Evolutionary conservation across 2,888 invertebrate genomes (phyloP).

Genomic region (Odontothrips loti): DNA sequence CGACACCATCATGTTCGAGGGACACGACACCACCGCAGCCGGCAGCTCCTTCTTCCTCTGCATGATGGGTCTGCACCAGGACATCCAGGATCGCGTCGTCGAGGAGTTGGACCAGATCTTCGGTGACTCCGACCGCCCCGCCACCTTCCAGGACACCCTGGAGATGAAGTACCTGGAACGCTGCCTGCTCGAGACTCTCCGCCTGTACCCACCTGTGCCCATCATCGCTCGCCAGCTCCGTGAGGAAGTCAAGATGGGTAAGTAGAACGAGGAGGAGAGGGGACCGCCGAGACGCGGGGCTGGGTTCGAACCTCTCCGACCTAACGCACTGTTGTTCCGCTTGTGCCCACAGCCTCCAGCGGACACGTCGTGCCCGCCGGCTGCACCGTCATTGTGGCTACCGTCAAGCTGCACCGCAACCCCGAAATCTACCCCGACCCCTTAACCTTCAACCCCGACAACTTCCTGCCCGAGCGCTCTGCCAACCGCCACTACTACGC

Average conservation of each 20-base stretch:
- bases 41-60: conserved; percentile 83
- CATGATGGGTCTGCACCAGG: conserved; percentile 72
- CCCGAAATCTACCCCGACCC: conserved; percentile 65
- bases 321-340: conserved; percentile 33
- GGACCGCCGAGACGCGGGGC: too few species aligned
- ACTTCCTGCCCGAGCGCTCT: conserved; percentile 71
- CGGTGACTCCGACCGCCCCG: conserved; percentile 70
- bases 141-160: conserved; percentile 70
- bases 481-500: conserved; percentile 73
- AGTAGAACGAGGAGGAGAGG: conserved; percentile 33
- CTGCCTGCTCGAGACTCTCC: conserved; percentile 69
- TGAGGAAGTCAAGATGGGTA: conserved; percentile 64
- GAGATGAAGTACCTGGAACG: conserved; percentile 78
- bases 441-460: conserved; percentile 69
- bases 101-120: conserved; percentile 72
- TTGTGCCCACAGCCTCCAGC: conserved; percentile 53
- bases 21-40: conserved; percentile 79
- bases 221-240: conserved; percentile 68
- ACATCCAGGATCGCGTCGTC: conserved; percentile 71
- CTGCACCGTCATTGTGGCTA: conserved; percentile 62
- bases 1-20: conserved; percentile 86
- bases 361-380: conserved; percentile 65
- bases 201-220: conserved; percentile 77
- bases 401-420: conserved; percentile 64
- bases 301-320: conserved; percentile 14